Evolutionary conservation across 2,113 vertebrate genomes (phyloP).

Genomic region (Muscicapa adusta): DNA sequence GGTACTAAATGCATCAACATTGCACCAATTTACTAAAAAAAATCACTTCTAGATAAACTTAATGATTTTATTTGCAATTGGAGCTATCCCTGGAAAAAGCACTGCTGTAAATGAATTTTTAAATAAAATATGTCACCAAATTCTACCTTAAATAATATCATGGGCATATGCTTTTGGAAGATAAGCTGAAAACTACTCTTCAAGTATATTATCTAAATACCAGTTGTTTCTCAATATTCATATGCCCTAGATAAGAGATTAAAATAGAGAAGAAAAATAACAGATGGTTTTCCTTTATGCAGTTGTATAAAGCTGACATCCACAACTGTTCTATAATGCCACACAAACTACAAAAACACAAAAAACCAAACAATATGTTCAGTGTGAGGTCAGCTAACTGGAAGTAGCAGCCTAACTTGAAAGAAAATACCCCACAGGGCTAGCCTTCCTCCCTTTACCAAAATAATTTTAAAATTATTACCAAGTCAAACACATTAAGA

Average conservation of each 20-base stretch:
- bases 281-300: conserved; percentile 1
- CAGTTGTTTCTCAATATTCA: neutral
- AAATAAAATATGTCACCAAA: neutral
- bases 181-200: neutral
- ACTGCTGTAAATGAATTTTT: neutral
- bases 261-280: neutral
- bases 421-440: neutral
- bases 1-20: neutral
- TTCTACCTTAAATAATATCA: neutral
- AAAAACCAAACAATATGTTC: neutral
- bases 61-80: neutral
- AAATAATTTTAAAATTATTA: neutral
- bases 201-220: neutral
- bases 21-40: neutral
- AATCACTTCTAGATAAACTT: neutral
- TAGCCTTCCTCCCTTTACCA: neutral
- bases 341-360: neutral
- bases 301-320: neutral
- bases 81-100: neutral
- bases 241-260: neutral
- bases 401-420: neutral
- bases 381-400: neutral
- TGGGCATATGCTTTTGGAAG: neutral
- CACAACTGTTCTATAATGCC: neutral
- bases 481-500: neutral